Evolutionary conservation across 2,113 vertebrate species (phyloP).

Genomic region (Coracopsis vasa): DNA sequence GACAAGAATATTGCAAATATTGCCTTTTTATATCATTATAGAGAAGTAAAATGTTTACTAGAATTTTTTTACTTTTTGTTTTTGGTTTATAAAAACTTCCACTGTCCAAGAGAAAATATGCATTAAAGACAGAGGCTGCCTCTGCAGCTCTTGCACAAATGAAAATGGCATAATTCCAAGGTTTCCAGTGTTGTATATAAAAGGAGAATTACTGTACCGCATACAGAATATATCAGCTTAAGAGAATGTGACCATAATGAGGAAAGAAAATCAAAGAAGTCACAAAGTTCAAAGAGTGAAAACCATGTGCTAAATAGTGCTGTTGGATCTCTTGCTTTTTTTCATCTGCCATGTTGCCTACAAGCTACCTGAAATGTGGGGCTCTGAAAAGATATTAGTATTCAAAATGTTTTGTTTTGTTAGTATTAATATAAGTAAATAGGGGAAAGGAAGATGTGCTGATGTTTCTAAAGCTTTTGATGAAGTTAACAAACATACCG

Average conservation of each 20-base stretch:
- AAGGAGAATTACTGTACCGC: constrained; percentile 43
- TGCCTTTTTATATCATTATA: not conserved
- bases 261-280: constrained; percentile 51
- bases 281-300: constrained; percentile 37
- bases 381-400: not conserved
- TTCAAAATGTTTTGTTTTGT: not conserved
- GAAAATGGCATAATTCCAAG: constrained; percentile 52
- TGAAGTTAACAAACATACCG: not conserved
- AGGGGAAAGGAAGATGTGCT: not conserved
- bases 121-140: not conserved
- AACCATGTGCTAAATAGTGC: not conserved
- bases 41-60: not conserved
- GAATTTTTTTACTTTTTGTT: not conserved
- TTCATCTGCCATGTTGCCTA: not conserved
- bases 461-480: not conserved
- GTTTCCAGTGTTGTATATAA: constrained; percentile 45
- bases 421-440: not conserved
- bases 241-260: constrained; percentile 39
- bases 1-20: not conserved
- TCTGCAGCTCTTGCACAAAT: constrained; percentile 7
- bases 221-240: constrained; percentile 22
- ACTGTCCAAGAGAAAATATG: not conserved
- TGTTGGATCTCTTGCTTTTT: not conserved
- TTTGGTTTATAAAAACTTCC: not conserved
- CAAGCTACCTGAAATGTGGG: not conserved